Base-by-base conservation (phyloP, 2,888 invertebrate genomes). In the Mesorhabditis sp. region DNA sequence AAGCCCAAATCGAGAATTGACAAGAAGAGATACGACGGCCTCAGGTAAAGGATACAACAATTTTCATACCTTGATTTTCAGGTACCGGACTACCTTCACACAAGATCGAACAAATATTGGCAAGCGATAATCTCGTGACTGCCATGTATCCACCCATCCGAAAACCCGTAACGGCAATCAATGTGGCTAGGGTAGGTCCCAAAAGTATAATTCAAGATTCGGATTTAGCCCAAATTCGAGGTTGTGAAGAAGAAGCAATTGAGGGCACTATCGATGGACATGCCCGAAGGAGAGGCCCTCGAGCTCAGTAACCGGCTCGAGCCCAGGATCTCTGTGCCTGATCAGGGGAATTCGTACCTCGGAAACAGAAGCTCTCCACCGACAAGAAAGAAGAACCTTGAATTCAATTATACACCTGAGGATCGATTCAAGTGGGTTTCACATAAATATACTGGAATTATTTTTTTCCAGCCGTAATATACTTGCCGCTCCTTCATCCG, bases 101-200 rank as follows among this genome's bases (percentile, higher is more conserved):
- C 6, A 4, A 42, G 6, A 5, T 15, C 44, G 13, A n/a, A 45
- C 66, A 4, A 45, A 64, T 65, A 15, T 67, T 79, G 0, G 82
- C 83, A 2, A 81, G 80, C 44, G 75, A 81, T 3, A 78, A 75
- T 5, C 28, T 83, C 5, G 81, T 79, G 43, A 83, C 83, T 1
- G 83, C 83, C 44, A 83, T 83, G 82, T 83, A 83, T 63, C 83
- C 82, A 28, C 82, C 83, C 10, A 70, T 76, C 45, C 68, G 73
- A 65, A 72, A 70, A n/a, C 71, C 75, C 1, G 50, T 68, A 4
- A 28, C 28, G 28, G 68, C 71, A 43, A 66, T 69, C 7, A 66
- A 72, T 4, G 72, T 72, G 15, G 72, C 73, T 15, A 61, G 58
- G 64, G 71, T 71, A 28, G 62, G 68, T 70, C n/a, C 43, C n/a